These are phyloP conservation scores for Elysia crispata DNA, from an alignment of 2,888 invertebrate species.

Conservation along the genomic window DNA sequence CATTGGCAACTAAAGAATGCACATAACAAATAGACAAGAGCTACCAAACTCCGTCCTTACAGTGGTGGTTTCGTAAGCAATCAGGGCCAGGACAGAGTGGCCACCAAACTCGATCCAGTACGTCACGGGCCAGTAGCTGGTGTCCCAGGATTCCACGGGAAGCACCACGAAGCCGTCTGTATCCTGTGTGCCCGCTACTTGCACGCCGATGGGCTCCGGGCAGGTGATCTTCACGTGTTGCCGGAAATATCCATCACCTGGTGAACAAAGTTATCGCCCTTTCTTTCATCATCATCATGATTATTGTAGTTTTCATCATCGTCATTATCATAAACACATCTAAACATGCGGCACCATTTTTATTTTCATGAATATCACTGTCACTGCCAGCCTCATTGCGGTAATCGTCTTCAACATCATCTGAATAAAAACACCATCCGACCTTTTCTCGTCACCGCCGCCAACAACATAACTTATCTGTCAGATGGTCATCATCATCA, in stretches of 20 bases:
- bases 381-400: too few species aligned
- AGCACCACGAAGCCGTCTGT: slow-evolving; percentile 48
- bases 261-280: neutral
- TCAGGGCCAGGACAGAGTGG: slow-evolving; percentile 37
- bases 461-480: too few species aligned
- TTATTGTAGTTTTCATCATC: neutral
- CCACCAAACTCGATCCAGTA: slow-evolving; percentile 16
- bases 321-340: neutral
- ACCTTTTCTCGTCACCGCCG: too few species aligned
- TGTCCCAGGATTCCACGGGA: slow-evolving; percentile 43
- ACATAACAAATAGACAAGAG: too few species aligned
- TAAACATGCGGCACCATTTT: too few species aligned
- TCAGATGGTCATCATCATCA: too few species aligned
- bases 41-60: neutral
- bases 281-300: neutral
- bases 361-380: too few species aligned
- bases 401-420: too few species aligned
- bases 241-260: neutral
- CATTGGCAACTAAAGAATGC: too few species aligned
- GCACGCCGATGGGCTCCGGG: slow-evolving; percentile 11
- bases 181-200: slow-evolving; percentile 19
- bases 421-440: too few species aligned
- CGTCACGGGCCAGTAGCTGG: slow-evolving; percentile 30
- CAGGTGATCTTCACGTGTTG: slow-evolving; percentile 5
- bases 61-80: slow-evolving; percentile 14